Evolutionary conservation across 2,888 invertebrate species (phyloP).

Genomic region (Drosophila neutralis): DNA sequence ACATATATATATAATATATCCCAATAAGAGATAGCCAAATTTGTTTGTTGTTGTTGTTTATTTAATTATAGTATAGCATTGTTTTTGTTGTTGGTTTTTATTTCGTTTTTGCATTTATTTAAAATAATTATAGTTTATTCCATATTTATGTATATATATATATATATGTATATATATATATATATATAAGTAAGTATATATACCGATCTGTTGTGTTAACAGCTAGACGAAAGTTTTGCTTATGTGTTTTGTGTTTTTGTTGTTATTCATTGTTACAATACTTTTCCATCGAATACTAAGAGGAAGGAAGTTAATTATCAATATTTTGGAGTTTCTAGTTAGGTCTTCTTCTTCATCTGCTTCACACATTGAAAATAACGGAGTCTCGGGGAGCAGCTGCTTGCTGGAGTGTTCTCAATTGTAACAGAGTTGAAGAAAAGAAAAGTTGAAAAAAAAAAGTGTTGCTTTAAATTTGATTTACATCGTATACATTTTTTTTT

Average conservation of each 20-base stretch:
- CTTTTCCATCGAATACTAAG: constrained; percentile 67
- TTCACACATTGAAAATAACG: neutral
- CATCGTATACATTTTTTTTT: constrained; percentile 65
- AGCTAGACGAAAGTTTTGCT: constrained; percentile 31
- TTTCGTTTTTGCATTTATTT: constrained; percentile 39
- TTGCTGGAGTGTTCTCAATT: constrained; percentile 6
- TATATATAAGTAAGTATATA: constrained; percentile 34
- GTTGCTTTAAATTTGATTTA: constrained; percentile 63
- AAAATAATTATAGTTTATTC: constrained; percentile 62
- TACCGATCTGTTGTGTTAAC: constrained; percentile 39
- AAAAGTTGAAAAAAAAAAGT: constrained; percentile 20
- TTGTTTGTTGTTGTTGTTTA: constrained; percentile 51
- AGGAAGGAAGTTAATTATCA: constrained; percentile 59
- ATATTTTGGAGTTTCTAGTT: constrained; percentile 35
- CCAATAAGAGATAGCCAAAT: neutral
- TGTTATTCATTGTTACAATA: constrained; percentile 55
- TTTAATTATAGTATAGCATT: constrained; percentile 66
- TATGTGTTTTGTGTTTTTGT: constrained; percentile 2
- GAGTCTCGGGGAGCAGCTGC: constrained; percentile 2
- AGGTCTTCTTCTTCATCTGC: constrained; percentile 1
- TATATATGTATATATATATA: constrained; percentile 30
- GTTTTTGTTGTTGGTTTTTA: constrained; percentile 41
- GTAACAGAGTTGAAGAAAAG: constrained; percentile 9
- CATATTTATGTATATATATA: constrained; percentile 34
- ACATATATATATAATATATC: neutral